Evolutionary conservation across 2,113 vertebrate genomes (phyloP).

Genomic region (Nyctereutes procyonoides): DNA sequence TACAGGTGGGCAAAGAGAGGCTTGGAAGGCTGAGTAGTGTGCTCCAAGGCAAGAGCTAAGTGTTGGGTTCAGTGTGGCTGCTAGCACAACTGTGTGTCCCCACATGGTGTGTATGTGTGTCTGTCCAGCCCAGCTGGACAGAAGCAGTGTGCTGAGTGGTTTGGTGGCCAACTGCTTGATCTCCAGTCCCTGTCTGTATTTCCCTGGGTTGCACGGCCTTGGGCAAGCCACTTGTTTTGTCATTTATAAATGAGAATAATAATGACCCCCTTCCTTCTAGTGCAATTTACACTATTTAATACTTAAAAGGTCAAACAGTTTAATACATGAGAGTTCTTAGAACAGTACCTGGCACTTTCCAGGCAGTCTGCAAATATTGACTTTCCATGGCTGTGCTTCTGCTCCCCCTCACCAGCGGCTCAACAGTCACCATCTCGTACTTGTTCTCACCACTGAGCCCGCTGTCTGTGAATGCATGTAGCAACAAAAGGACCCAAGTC

Average conservation of each 20-base stretch:
- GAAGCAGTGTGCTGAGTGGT: neutral
- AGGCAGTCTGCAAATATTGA: too few relatives aligned
- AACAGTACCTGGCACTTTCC: rapidly evolving
- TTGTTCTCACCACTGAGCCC: neutral
- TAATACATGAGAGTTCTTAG: neutral
- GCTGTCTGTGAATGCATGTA: neutral
- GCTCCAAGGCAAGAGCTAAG: neutral
- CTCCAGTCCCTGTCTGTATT: neutral
- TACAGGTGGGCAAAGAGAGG: neutral
- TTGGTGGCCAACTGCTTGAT: neutral
- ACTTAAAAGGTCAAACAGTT: neutral
- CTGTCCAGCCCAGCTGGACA: neutral
- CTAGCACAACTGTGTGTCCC: neutral
- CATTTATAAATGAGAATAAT: neutral
- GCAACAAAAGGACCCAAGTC: too few relatives aligned
- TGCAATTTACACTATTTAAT: neutral
- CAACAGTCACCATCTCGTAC: too few relatives aligned
- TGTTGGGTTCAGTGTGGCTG: neutral
- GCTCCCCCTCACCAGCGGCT: rapidly evolving
- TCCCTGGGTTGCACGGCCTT: neutral
- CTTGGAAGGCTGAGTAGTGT: rapidly evolving
- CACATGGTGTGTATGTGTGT: neutral
- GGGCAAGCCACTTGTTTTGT: neutral
- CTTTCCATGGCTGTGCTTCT: neutral
- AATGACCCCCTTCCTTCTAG: neutral